Conservation (phyloP, 2,797 vertebrate species). For the Gymnodraco acuticeps region DNA sequence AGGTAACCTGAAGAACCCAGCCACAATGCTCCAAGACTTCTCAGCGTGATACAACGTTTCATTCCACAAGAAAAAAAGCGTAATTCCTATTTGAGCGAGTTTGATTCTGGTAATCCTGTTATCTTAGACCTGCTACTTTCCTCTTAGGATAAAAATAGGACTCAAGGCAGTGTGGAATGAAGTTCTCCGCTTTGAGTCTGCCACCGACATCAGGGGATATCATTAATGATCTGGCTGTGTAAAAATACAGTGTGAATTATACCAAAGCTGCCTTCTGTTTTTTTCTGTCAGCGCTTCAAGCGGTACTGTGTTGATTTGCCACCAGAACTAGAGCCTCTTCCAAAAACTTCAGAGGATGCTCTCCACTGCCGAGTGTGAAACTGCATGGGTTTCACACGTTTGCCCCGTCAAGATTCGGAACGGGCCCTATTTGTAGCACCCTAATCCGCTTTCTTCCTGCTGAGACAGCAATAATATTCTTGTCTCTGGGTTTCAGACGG, state of each 20-base stretch:
- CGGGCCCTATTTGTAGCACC: slow-evolving; percentile 73
- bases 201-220: slow-evolving; percentile 50
- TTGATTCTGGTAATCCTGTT: slow-evolving; percentile 73
- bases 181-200: slow-evolving; percentile 55
- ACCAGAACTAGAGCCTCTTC: slow-evolving; percentile 46
- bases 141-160: slow-evolving; percentile 69
- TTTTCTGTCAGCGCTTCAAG: slow-evolving; percentile 60
- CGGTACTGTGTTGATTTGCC: slow-evolving; percentile 49
- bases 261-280: slow-evolving; percentile 62
- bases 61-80: slow-evolving; percentile 67
- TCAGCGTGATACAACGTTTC: slow-evolving; percentile 53
- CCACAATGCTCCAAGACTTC: slow-evolving; percentile 46
- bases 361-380: slow-evolving; percentile 47
- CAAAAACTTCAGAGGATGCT: slow-evolving; percentile 66
- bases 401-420: slow-evolving; percentile 65
- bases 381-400: slow-evolving; percentile 57
- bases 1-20: slow-evolving; percentile 60
- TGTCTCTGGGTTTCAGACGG: slow-evolving; percentile 77
- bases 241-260: slow-evolving; percentile 67
- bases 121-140: slow-evolving; percentile 69
- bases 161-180: slow-evolving; percentile 40
- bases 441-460: slow-evolving; percentile 81
- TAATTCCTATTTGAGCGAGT: slow-evolving; percentile 66
- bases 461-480: slow-evolving; percentile 79
- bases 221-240: slow-evolving; percentile 56